phyloP scores from a whole-genome alignment of 2,797 vertebrate species.

The Cyprinella venusta region DNA sequence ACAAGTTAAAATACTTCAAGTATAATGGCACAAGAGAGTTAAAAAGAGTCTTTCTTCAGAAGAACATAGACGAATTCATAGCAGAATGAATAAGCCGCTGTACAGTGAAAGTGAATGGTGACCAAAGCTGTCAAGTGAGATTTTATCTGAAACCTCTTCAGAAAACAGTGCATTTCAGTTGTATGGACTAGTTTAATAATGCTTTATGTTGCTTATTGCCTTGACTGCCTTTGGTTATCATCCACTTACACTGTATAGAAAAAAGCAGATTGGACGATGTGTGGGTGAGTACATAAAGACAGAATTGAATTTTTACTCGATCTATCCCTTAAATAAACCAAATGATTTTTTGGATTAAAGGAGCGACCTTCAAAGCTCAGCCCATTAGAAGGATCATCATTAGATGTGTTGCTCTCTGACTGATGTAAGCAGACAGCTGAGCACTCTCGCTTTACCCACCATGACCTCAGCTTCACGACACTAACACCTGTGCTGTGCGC shows the following conservation, averaged over 20 bases:
- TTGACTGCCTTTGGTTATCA: not conserved
- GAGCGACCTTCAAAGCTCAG: slow-evolving; percentile 8
- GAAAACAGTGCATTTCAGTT: not conserved
- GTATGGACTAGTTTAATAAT: not conserved
- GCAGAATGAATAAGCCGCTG: not conserved
- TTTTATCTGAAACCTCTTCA: not conserved
- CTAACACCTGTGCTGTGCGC: slow-evolving; percentile 75
- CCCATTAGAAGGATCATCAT: slow-evolving; percentile 50
- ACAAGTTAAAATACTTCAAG: not conserved
- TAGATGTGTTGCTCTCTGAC: slow-evolving; percentile 62
- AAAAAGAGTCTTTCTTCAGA: not conserved
- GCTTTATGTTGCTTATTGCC: not conserved
- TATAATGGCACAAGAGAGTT: not conserved
- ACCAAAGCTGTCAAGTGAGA: not conserved
- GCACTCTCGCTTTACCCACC: slow-evolving; percentile 80
- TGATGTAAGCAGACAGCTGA: slow-evolving; percentile 81
- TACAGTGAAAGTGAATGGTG: not conserved
- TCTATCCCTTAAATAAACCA: not conserved
- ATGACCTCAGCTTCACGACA: slow-evolving; percentile 78
- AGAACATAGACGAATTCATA: not conserved
- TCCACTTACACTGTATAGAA: not conserved
- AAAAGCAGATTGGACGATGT: not conserved
- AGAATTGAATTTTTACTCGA: not conserved
- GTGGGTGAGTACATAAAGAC: not conserved
- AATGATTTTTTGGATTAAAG: not conserved